These are phyloP conservation scores for Tapirus terrestris DNA, from an alignment of 2,113 vertebrate species.

Conservation along the genomic window DNA sequence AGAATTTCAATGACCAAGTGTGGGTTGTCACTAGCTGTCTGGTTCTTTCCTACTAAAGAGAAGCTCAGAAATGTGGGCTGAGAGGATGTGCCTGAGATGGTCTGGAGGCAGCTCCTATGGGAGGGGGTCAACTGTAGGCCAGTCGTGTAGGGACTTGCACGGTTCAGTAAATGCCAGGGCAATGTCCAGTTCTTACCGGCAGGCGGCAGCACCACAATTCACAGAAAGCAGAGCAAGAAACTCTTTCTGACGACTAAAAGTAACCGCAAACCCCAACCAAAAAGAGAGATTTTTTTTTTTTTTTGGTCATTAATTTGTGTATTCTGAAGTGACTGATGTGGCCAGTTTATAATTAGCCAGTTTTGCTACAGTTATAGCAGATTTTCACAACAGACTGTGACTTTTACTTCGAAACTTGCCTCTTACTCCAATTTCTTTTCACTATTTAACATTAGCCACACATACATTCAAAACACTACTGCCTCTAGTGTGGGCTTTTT, in stretches of 20 bases:
- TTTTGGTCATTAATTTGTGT: neutral
- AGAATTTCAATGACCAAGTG: neutral
- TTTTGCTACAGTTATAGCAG: neutral
- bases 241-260: neutral
- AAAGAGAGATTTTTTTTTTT: neutral
- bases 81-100: neutral
- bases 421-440: neutral
- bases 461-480: neutral
- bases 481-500: neutral
- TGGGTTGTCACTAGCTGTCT: neutral
- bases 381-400: slow-evolving; percentile 5
- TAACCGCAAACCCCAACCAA: neutral
- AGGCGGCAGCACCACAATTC: slow-evolving; percentile 60
- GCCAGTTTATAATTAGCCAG: slow-evolving; percentile 12
- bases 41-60: neutral
- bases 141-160: neutral
- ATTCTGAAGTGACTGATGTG: neutral
- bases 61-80: slow-evolving; percentile 4
- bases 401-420: neutral
- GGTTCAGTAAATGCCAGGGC: neutral
- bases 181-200: neutral
- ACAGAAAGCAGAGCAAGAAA: neutral
- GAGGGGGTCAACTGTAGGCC: too few relatives aligned
- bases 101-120: neutral
- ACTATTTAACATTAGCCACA: neutral